phyloP scores from a whole-genome alignment of 1,140 invertebrate genomes.

The Paracyclopina nana region DNA sequence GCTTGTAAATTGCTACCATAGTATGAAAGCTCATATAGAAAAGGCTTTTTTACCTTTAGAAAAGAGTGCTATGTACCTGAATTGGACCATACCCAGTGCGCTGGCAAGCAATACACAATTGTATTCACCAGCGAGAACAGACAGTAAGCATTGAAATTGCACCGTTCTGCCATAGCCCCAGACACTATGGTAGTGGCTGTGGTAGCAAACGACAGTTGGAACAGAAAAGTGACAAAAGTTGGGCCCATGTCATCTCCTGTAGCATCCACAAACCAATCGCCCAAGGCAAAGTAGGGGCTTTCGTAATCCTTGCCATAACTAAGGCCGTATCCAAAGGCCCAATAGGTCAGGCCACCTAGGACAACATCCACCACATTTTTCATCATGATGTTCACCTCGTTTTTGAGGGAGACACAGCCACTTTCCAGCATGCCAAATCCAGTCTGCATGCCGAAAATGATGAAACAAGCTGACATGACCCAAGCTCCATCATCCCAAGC shows the following conservation, averaged over 20 bases:
- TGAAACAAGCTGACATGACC: constrained; percentile 79
- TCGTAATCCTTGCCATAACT: constrained; percentile 50
- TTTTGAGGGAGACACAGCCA: constrained; percentile 74
- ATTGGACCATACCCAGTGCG: constrained; percentile 71
- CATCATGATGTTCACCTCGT: constrained; percentile 91
- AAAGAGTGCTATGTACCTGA: too few relatives aligned
- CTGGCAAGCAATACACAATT: constrained; percentile 70
- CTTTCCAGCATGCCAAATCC: constrained; percentile 75
- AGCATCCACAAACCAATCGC: constrained; percentile 23
- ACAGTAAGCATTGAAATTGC: constrained; percentile 74
- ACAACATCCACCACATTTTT: constrained; percentile 83
- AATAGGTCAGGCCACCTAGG: constrained; percentile 74
- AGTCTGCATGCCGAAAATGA: constrained; percentile 93
- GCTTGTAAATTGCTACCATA: too few relatives aligned
- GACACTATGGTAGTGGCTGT: constrained; percentile 66
- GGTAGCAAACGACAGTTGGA: constrained; percentile 70
- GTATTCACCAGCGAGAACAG: constrained; percentile 74
- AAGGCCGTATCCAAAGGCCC: constrained; percentile 79
- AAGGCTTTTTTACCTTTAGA: too few relatives aligned
- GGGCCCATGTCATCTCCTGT: constrained; percentile 37
- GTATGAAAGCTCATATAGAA: too few relatives aligned
- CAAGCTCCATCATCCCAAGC: constrained; percentile 61
- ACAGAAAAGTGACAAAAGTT: constrained; percentile 58
- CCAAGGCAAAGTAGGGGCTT: constrained; percentile 31
- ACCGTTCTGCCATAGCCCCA: constrained; percentile 30